phyloP scores from a whole-genome alignment of 2,797 vertebrate species.

The Poecilia wingei region DNA sequence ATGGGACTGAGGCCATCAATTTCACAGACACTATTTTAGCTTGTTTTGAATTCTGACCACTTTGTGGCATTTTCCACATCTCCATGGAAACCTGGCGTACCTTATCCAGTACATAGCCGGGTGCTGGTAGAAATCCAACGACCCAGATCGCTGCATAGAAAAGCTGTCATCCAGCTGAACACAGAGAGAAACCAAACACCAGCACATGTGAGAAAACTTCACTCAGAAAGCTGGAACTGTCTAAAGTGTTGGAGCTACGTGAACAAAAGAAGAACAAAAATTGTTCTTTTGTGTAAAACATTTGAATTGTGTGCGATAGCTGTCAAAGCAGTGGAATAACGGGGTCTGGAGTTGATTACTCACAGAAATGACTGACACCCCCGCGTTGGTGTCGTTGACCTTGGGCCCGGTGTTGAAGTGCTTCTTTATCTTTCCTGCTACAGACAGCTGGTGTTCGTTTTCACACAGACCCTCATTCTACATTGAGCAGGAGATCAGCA shows the following conservation, averaged over 20 bases:
- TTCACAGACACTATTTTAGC: slow-evolving; percentile 27
- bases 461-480: slow-evolving; percentile 95
- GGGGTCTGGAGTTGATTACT: slow-evolving; percentile 65
- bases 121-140: slow-evolving; percentile 99
- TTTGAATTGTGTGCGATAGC: neutral
- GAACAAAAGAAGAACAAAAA: neutral
- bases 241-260: neutral
- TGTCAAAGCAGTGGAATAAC: neutral
- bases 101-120: slow-evolving; percentile 99
- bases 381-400: slow-evolving; percentile 89
- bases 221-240: slow-evolving; percentile 8
- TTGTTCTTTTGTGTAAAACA: neutral
- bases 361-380: slow-evolving; percentile 97
- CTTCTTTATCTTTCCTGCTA: slow-evolving; percentile 99
- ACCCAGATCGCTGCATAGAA: slow-evolving; percentile 99
- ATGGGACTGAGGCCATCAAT: slow-evolving; percentile 11
- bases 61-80: slow-evolving; percentile 66
- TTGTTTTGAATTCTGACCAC: slow-evolving; percentile 29
- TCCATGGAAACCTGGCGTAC: slow-evolving; percentile 94
- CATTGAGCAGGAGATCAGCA: neutral
- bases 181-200: slow-evolving; percentile 83
- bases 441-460: slow-evolving; percentile 94
- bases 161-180: slow-evolving; percentile 99
- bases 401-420: slow-evolving; percentile 96
- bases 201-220: slow-evolving; percentile 6